Evolutionary conservation across 2,888 invertebrate species (phyloP), one percentile per base, ranked within the genome.

Genomic region (Dynastes grantii): DNA sequence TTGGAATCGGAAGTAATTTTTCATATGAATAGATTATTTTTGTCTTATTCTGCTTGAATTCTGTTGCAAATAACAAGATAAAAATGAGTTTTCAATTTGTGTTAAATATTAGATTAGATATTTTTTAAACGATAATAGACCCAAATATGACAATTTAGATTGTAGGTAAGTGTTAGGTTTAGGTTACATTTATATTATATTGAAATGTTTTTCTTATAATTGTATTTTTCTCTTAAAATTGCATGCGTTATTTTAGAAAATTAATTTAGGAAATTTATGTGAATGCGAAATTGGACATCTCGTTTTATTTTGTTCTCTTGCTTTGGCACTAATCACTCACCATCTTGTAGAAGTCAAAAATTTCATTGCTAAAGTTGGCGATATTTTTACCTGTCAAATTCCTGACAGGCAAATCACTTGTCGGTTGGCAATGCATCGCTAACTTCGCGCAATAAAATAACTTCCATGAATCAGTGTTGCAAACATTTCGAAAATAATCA

Each of bases 21-120:
- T 65, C 40, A 3, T n/a, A 63, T 11, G 63, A 63, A 63, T 6
- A 27, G 55, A 55, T 55, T 55, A 55, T 61, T 29, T 61, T 61
- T 11, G 61, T 29, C 73, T 45, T 79, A 65, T 79, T 76, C 58
- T 67, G 70, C 64, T 49, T 55, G 6, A 45, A 45, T 11, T 8
- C 0, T 8, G 6, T 55, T 55, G 16, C 55, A 16, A 45, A 55
- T 16, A 55, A 37, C 32, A 37, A 55, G 16, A 55, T 55, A 55
- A 16, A 55, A 55, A 55, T 6, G 55, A 16, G 16, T 55, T 13
- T 55, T n/a, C 55, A 55, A 55, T 55, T 55, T 55, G n/a, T 5
- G 6, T 51, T 22, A 1, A 37, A 13, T 55, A 16, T 55, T 55
- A 22, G 22, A 22, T 55, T n/a, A n/a, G 8, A 45, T 55, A 16